These are phyloP conservation scores for Cettia cetti DNA, from an alignment of 2,113 vertebrate species.

Conservation along the genomic window DNA sequence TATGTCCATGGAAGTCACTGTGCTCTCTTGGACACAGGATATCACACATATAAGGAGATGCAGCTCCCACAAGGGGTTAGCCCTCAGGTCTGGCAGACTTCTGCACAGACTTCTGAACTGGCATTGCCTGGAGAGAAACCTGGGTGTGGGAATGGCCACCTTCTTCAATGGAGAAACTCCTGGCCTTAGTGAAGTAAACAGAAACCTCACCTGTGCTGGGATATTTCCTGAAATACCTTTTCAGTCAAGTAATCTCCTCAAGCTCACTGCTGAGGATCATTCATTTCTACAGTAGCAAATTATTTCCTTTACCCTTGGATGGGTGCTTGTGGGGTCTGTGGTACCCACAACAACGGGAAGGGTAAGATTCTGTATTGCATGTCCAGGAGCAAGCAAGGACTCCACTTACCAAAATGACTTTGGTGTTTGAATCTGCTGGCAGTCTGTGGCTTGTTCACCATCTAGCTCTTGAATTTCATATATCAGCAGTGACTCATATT, in stretches of 20 bases:
- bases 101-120: not conserved
- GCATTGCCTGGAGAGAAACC: not conserved
- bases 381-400: not conserved
- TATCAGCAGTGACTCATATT: not conserved
- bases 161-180: not conserved
- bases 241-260: not conserved
- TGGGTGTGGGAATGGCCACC: not conserved
- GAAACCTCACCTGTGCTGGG: not conserved
- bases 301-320: not conserved
- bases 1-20: accelerated
- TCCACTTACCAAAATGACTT: not conserved
- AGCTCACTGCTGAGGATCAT: not conserved
- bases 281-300: not conserved
- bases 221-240: not conserved
- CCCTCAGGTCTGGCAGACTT: not conserved
- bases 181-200: not conserved
- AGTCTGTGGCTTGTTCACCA: not conserved
- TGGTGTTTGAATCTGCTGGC: not conserved
- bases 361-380: not conserved
- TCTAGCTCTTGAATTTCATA: not conserved
- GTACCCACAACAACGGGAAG: accelerated
- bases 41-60: not conserved
- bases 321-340: not conserved
- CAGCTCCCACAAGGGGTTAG: not conserved
- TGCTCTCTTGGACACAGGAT: not conserved